phyloP scores from a whole-genome alignment of 1,140 invertebrate species.

The Schlechtendalia chinensis region DNA sequence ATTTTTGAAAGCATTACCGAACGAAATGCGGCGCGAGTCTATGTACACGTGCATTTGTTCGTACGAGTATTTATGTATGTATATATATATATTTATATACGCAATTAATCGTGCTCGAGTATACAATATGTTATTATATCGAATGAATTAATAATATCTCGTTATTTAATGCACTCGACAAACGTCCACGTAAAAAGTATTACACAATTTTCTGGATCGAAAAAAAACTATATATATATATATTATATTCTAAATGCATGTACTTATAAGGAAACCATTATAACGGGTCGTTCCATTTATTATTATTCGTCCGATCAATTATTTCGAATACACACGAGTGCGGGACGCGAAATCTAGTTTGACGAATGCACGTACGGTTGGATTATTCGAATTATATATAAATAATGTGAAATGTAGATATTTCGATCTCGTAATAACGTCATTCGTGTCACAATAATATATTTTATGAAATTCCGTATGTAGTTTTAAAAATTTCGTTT shows the following conservation, averaged over 20 bases:
- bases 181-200: not conserved
- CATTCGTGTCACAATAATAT: not conserved
- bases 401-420: not conserved
- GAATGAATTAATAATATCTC: not conserved
- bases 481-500: too few relatives aligned
- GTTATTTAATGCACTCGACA: too few relatives aligned
- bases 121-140: not conserved
- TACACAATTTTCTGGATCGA: not conserved
- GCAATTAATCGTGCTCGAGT: not conserved
- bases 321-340: not conserved
- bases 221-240: not conserved
- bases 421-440: too few relatives aligned
- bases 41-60: too few relatives aligned
- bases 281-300: not conserved
- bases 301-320: not conserved
- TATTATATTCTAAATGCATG: not conserved
- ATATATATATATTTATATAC: not conserved
- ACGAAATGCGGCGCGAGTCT: too few relatives aligned
- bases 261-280: not conserved
- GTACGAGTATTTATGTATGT: too few relatives aligned
- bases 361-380: too few relatives aligned
- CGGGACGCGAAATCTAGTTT: too few relatives aligned
- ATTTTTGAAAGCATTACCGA: too few relatives aligned
- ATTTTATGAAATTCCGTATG: too few relatives aligned
- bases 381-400: too few relatives aligned